Evolutionary conservation across 30 jellyfish, hydroid and myxozoan genomes (phyloP).

Genomic region (Aurelia aurita complex sp. Pacific): DNA sequence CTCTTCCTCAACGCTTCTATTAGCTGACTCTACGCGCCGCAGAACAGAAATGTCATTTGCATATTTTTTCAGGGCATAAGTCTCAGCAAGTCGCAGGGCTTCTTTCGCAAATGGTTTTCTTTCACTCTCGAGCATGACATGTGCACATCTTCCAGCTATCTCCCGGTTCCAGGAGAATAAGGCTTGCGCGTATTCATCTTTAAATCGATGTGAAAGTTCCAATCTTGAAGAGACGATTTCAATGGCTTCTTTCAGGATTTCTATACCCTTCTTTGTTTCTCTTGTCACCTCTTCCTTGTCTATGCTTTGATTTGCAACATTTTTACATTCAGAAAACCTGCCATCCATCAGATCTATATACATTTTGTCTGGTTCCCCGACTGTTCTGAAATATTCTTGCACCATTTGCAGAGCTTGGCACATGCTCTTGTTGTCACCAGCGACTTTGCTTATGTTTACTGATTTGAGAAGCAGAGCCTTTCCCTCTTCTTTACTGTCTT

Average conservation of each 20-base stretch:
- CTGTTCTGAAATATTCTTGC: neutral
- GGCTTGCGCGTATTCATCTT: neutral
- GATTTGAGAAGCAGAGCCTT: neutral
- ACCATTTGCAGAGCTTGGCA: neutral
- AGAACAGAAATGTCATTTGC: neutral
- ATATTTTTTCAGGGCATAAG: neutral
- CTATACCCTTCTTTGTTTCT: neutral
- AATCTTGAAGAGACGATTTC: neutral
- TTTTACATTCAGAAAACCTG: too few relatives aligned
- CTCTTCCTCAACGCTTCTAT: constrained; percentile 5
- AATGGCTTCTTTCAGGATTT: neutral
- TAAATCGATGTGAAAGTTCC: neutral
- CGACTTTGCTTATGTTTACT: too few relatives aligned
- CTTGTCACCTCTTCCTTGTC: neutral
- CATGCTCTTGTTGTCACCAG: neutral
- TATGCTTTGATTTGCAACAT: neutral
- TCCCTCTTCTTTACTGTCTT: neutral
- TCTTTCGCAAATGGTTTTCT: constrained; percentile 14
- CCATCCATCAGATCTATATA: neutral
- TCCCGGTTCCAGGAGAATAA: constrained; percentile 15
- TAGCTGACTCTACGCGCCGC: neutral
- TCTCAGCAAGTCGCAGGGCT: constrained; percentile 11
- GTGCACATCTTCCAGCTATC: neutral
- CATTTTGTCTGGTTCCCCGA: neutral
- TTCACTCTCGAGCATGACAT: constrained; percentile 24